These are phyloP conservation scores for Triplophysa yarkandensis DNA, from an alignment of 2,797 vertebrate species.

Conservation along the genomic window DNA sequence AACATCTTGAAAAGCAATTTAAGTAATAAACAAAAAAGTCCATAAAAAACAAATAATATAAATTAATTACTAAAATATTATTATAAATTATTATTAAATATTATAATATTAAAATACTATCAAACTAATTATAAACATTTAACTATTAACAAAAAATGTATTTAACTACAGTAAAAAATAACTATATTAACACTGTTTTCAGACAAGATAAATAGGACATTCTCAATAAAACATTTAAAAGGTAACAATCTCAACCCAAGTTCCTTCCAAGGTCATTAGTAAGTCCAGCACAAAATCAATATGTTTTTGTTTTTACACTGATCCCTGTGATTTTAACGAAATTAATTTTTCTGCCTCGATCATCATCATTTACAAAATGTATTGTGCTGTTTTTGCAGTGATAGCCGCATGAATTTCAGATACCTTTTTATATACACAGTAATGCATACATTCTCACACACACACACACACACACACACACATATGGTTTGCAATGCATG, in stretches of 20 bases:
- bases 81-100: too few relatives aligned
- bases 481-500: slow-evolving; percentile 6
- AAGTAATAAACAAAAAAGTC: too few relatives aligned
- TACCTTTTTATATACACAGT: background rate
- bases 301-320: background rate
- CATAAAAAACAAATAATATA: too few relatives aligned
- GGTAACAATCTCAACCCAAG: background rate
- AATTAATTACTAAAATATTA: too few relatives aligned
- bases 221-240: too few relatives aligned
- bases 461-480: background rate
- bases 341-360: slow-evolving; percentile 9
- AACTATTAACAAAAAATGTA: too few relatives aligned
- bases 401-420: slow-evolving; percentile 4
- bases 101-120: too few relatives aligned
- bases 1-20: too few relatives aligned
- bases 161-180: too few relatives aligned
- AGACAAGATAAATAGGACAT: background rate
- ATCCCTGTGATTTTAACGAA: slow-evolving; percentile 5
- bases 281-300: background rate
- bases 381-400: background rate
- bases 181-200: background rate
- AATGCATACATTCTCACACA: background rate
- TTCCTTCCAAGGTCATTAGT: too few relatives aligned
- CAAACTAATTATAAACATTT: too few relatives aligned
- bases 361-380: background rate